Evolutionary conservation across 2,797 vertebrate genomes (phyloP).

Genomic region (Macroramphosus scolopax): DNA sequence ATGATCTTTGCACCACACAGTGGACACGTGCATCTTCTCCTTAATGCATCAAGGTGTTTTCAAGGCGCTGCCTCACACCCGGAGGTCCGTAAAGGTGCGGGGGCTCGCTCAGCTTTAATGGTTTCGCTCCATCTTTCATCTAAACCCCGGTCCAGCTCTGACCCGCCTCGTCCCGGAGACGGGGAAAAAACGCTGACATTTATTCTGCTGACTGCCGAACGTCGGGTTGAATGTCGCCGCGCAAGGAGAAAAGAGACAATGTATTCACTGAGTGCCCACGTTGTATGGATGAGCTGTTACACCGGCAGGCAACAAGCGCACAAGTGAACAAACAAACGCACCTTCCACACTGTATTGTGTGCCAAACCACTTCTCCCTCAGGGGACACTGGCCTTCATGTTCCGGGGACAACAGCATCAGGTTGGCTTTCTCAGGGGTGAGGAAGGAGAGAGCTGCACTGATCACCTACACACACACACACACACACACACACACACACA

Average conservation of each 20-base stretch:
- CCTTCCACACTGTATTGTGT: conserved; percentile 93
- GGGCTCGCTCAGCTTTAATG: neutral
- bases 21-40: too few species aligned
- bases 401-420: conserved; percentile 91
- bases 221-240: conserved; percentile 39
- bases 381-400: conserved; percentile 89
- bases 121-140: conserved; percentile 8
- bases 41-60: too few species aligned
- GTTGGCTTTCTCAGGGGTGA: conserved; percentile 89
- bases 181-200: conserved; percentile 50
- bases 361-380: conserved; percentile 94
- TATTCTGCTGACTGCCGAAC: conserved; percentile 36
- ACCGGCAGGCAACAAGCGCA: conserved; percentile 21
- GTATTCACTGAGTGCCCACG: conserved; percentile 36
- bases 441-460: conserved; percentile 83
- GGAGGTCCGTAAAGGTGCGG: too few species aligned
- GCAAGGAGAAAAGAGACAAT: conserved; percentile 45
- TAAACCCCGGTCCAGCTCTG: conserved; percentile 16
- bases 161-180: conserved; percentile 27
- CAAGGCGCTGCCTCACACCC: too few species aligned
- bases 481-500: conserved; percentile 64
- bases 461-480: conserved; percentile 80
- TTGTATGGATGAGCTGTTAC: conserved; percentile 20
- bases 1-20: too few species aligned
- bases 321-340: conserved; percentile 46